Percentiles rank a stretch among this genome's conserved stretches.
Conservation (phyloP, 2,888 invertebrate species). For the Ernsta delagoae region DNA sequence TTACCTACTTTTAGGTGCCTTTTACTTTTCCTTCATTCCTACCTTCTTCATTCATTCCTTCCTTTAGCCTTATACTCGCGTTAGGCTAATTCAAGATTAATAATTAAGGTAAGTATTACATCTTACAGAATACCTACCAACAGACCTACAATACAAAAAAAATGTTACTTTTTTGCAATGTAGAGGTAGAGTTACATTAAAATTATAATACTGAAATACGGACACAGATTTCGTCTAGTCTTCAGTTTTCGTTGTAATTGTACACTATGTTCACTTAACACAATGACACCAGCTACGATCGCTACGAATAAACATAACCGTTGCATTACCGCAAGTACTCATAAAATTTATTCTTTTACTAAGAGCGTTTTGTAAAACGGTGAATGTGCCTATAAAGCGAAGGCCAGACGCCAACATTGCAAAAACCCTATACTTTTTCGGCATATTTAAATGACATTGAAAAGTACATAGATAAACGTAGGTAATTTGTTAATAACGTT, state of each 20-base stretch:
- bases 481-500: conserved; percentile 37
- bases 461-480: conserved; percentile 47
- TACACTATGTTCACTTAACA: not conserved
- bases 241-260: not conserved
- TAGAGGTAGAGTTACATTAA: no score
- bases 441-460: conserved; percentile 64
- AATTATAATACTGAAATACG: no score
- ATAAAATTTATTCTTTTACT: conserved; percentile 16
- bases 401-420: conserved; percentile 52
- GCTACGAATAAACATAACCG: conserved; percentile 4
- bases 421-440: conserved; percentile 55
- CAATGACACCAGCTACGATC: not conserved
- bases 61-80: no score
- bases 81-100: no score
- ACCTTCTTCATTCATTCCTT: no score
- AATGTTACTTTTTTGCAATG: no score
- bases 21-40: no score
- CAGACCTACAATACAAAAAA: no score
- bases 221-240: no score
- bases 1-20: no score
- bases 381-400: conserved; percentile 56
- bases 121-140: no score
- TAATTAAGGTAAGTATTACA: no score
- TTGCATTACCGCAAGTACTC: not conserved
- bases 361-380: conserved; percentile 48